Evolutionary conservation across 2,888 invertebrate genomes (phyloP), one percentile per base, ranked within the genome.

Genomic region (Epiblema foenella): DNA sequence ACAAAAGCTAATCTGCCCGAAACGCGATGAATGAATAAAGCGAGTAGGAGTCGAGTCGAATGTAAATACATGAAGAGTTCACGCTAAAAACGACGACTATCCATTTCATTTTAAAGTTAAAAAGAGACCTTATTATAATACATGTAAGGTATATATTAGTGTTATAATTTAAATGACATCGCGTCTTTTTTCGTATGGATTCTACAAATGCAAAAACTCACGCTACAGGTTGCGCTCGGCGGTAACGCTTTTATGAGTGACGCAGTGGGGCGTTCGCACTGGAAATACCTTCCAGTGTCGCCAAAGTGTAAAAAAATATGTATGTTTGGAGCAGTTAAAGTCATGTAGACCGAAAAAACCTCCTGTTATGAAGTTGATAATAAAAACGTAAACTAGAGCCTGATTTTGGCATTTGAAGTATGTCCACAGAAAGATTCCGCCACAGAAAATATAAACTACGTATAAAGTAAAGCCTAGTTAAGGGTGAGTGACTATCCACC

Each of bases 181-280:
- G 8, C 15, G 46, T 46, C 7, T n/a, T 46, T 46, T 46, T 46
- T 46, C 46, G 1, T 7, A n/a, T n/a, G n/a, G 15, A 46, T n/a
- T 46, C 46, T 46, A 7, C 15, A 71, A 71, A 71, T 71, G 59
- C 66, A 59, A 71, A 64, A 72, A 65, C 63, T 63, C 58, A 15
- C 46, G 64, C 69, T 58, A 69, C 69, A 69, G 69, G 72, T 72
- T 69, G 69, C 60, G 66, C 46, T 18, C 17, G 49, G 75, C 74
- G 77, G 81, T 79, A 81, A 77, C 82, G 81, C 78, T 81, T 82
- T 83, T 77, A 81, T 81, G 79, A 80, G 79, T 58, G 78, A 66
- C 73, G 49, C 73, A 69, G 77, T 75, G 77, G 74, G 77, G 79
- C 78, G 79, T 83, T 83, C 77, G 79, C 76, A 78, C 79, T 66